Evolutionary conservation across 2,113 vertebrate genomes (phyloP).

Genomic region (Uria aalge): DNA sequence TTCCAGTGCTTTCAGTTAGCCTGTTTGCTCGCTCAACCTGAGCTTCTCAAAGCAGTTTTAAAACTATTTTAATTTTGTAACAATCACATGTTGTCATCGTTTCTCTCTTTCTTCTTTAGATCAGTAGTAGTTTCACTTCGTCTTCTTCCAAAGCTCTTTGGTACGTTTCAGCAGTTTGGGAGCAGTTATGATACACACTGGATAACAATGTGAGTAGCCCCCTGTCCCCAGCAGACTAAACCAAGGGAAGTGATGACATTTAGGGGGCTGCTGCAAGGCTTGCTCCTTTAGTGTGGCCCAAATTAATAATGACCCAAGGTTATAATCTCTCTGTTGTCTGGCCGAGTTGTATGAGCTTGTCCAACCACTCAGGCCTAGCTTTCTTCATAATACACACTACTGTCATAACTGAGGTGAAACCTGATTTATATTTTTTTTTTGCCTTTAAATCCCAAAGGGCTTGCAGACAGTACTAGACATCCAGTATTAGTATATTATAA

Average conservation of each 20-base stretch:
- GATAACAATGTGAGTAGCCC: conserved; percentile 94
- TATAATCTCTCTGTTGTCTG: not conserved
- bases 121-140: conserved; percentile 97
- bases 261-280: not conserved
- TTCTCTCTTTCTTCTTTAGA: conserved; percentile 70
- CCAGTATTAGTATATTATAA: not conserved
- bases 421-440: too few species aligned
- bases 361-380: not conserved
- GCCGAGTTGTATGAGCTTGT: not conserved
- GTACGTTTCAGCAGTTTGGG: conserved; percentile 97
- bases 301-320: not conserved
- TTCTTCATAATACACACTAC: not conserved
- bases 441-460: not conserved
- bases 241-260: not conserved
- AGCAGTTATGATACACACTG: conserved; percentile 99
- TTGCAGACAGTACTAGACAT: not conserved
- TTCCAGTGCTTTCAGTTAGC: not conserved
- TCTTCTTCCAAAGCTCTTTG: conserved; percentile 95
- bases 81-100: not conserved
- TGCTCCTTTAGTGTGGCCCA: not conserved
- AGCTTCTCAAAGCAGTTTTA: not conserved
- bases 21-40: not conserved
- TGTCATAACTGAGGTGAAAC: not conserved
- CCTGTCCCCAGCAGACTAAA: not conserved
- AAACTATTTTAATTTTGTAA: not conserved